A percentile compares a stretch with the other conserved stretches of the same genome.
Evolutionary conservation across 2,113 vertebrate genomes (phyloP).

Genomic region (Furnarius figulus): DNA sequence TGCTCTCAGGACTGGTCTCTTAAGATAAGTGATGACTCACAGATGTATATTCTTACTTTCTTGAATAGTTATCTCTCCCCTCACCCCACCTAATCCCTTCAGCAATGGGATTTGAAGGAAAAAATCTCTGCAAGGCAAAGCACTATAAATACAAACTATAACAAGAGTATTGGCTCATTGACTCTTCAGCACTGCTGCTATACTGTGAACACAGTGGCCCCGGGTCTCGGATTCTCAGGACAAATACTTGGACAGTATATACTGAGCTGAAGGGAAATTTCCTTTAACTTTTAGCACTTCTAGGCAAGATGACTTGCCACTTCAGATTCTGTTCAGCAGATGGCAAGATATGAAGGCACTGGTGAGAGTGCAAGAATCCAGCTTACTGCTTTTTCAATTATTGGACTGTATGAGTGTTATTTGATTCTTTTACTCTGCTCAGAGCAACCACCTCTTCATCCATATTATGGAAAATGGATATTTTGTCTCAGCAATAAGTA

Average conservation of each 20-base stretch:
- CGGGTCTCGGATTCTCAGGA: background rate
- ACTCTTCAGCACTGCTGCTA: background rate
- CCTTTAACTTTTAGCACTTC: background rate
- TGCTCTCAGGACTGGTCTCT: constrained; percentile 63
- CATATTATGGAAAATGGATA: background rate
- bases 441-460: background rate
- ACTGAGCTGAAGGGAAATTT: background rate
- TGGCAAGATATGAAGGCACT: background rate
- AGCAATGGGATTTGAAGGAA: background rate
- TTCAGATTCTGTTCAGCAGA: constrained; percentile 16
- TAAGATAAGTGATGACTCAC: constrained; percentile 57
- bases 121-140: background rate
- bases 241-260: background rate
- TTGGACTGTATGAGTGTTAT: background rate
- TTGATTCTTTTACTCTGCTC: background rate
- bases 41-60: constrained; percentile 59
- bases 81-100: constrained; percentile 45
- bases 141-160: constrained; percentile 18
- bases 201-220: background rate
- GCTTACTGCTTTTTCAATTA: background rate
- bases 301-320: background rate
- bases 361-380: background rate
- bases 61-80: constrained; percentile 64
- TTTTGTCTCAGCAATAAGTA: background rate
- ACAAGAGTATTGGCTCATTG: constrained; percentile 1